Conservation (phyloP, 35 echinoderm and acorn worm species). For the Ophiothrix spiculata region DNA sequence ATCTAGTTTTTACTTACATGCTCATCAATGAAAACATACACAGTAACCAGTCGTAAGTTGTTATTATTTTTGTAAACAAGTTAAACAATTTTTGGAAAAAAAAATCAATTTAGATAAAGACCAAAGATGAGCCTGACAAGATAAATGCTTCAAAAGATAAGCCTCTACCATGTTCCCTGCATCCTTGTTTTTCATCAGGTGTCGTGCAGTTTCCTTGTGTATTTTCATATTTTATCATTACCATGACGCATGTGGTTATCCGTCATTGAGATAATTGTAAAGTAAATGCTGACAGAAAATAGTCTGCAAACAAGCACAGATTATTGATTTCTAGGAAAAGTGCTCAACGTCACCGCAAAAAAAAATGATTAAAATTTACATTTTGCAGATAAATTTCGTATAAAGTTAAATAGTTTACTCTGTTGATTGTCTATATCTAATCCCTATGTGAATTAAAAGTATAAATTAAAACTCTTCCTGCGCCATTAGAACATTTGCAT, state of each 20-base stretch:
- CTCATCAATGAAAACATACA: too few species aligned
- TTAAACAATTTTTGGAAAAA: too few species aligned
- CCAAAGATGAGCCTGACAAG: too few species aligned
- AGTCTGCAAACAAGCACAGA: too few species aligned
- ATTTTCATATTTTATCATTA: neutral
- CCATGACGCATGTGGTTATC: neutral
- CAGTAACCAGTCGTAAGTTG: too few species aligned
- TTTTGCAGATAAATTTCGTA: neutral
- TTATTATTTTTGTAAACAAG: too few species aligned
- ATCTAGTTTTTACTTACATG: too few species aligned
- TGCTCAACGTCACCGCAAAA: neutral
- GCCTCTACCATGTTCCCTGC: neutral
- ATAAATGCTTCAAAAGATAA: too few species aligned
- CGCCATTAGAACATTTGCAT: neutral
- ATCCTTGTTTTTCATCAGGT: neutral
- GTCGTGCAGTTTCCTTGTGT: neutral
- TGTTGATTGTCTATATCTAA: neutral
- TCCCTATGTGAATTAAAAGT: neutral
- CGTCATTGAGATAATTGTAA: neutral
- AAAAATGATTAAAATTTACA: neutral
- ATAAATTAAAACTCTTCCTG: neutral
- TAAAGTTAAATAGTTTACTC: neutral
- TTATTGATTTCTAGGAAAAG: too few species aligned
- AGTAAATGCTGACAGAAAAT: neutral
- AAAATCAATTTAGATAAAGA: too few species aligned